These are phyloP conservation scores for Nothoprocta pentlandii DNA, from an alignment of 2,113 vertebrate genomes.

Conservation along the genomic window DNA sequence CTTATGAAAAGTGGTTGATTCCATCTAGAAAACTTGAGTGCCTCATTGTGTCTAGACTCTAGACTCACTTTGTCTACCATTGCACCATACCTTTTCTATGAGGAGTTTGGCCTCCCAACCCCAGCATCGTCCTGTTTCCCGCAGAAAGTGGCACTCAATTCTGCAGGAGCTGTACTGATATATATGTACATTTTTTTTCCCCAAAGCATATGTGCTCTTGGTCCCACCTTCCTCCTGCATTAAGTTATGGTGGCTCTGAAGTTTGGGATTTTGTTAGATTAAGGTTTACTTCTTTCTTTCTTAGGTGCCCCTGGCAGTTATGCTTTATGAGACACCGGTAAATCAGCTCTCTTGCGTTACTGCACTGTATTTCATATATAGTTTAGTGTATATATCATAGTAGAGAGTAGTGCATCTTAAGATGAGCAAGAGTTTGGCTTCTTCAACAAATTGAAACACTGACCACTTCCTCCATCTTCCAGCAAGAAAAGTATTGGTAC, in stretches of 20 bases:
- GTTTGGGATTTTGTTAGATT: not conserved
- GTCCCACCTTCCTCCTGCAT: not conserved
- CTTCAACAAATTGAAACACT: not conserved
- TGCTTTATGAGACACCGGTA: not conserved
- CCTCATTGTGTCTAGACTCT: not conserved
- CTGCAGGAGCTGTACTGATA: not conserved
- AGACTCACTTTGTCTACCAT: not conserved
- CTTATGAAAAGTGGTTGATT: too few relatives aligned
- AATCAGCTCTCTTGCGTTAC: not conserved
- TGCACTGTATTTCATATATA: not conserved
- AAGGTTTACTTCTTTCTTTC: not conserved
- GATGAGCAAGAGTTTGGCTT: not conserved
- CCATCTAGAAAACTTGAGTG: too few relatives aligned
- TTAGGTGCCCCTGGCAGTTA: not conserved
- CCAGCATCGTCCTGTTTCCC: accelerated
- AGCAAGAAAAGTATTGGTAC: not conserved
- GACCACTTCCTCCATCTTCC: not conserved
- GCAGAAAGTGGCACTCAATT: not conserved
- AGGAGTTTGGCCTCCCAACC: not conserved
- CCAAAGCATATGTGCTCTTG: not conserved
- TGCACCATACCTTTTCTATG: not conserved
- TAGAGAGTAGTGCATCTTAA: not conserved
- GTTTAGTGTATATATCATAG: not conserved
- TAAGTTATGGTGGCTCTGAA: not conserved
- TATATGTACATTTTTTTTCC: not conserved